Conservation (phyloP, 23 tunicate species). For the Trididemnum miniatum region DNA sequence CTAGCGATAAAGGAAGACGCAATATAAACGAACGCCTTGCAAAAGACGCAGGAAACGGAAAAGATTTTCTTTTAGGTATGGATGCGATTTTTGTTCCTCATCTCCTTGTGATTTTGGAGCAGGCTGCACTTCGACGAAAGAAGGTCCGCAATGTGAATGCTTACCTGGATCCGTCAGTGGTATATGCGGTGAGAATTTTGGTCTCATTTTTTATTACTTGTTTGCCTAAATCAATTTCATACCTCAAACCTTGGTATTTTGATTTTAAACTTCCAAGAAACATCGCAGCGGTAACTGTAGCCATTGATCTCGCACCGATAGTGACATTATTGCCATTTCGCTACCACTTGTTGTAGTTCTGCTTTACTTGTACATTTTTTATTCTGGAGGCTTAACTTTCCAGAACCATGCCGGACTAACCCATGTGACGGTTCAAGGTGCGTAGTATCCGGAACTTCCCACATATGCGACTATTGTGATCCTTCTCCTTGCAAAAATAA, state of each 20-base stretch:
- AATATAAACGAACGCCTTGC: too few relatives aligned
- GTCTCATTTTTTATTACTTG: too few relatives aligned
- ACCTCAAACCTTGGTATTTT: too few relatives aligned
- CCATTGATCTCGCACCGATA: too few relatives aligned
- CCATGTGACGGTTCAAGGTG: constrained; percentile 1
- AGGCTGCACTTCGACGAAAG: not conserved
- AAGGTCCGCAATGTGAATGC: not conserved
- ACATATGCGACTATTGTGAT: constrained; percentile 9
- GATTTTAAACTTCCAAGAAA: too few relatives aligned
- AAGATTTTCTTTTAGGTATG: not conserved
- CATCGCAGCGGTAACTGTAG: too few relatives aligned
- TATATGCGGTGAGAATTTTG: constrained; percentile 19
- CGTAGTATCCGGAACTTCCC: not conserved
- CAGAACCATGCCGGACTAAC: constrained; percentile 20
- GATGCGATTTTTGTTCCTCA: constrained; percentile 22
- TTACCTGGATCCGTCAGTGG: constrained; percentile 18
- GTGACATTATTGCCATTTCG: too few relatives aligned
- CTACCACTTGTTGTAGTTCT: too few relatives aligned
- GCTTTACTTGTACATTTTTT: too few relatives aligned
- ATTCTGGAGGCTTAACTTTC: not conserved
- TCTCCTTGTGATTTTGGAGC: constrained; percentile 18
- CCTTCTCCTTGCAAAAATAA: constrained; percentile 14
- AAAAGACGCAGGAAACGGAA: too few relatives aligned
- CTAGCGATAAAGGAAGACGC: too few relatives aligned
- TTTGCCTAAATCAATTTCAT: too few relatives aligned